Conservation (phyloP, 2,888 invertebrate genomes). For the Perdita meconis region DNA sequence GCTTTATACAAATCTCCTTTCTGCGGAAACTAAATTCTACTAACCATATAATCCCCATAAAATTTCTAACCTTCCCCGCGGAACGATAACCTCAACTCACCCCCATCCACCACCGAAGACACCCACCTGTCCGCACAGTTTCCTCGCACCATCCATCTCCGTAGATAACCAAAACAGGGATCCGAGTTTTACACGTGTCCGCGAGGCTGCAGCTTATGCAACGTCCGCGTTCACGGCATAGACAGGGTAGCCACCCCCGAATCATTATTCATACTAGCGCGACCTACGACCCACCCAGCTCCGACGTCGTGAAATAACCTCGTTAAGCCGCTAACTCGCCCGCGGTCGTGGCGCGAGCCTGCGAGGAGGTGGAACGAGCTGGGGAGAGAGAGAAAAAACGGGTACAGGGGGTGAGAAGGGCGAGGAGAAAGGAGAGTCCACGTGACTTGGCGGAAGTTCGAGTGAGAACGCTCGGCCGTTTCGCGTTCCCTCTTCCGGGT, state of each 20-base stretch:
- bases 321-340: slow-evolving; percentile 75
- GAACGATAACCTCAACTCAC: too few relatives aligned
- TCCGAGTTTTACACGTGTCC: slow-evolving; percentile 44
- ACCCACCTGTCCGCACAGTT: slow-evolving; percentile 27
- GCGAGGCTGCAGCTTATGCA: slow-evolving; percentile 52
- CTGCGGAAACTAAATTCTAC: too few relatives aligned
- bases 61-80: too few relatives aligned
- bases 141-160: slow-evolving; percentile 41
- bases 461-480: slow-evolving; percentile 47
- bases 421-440: slow-evolving; percentile 32
- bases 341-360: slow-evolving; percentile 58
- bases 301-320: slow-evolving; percentile 74
- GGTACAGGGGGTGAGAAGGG: slow-evolving; percentile 27
- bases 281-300: slow-evolving; percentile 69
- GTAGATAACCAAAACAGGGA: slow-evolving; percentile 28
- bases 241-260: slow-evolving; percentile 59
- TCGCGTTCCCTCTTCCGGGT: slow-evolving; percentile 3
- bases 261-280: slow-evolving; percentile 83
- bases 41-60: too few relatives aligned
- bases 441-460: slow-evolving; percentile 62
- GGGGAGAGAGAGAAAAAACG: not conserved
- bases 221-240: slow-evolving; percentile 54
- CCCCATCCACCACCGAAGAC: too few relatives aligned
- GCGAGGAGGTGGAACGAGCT: slow-evolving; percentile 23
- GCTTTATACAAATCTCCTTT: too few relatives aligned